Evolutionary conservation across 2,797 vertebrate species (phyloP), one percentile per base, ranked within the genome.

Genomic region (Darevskia nairensis): DNA sequence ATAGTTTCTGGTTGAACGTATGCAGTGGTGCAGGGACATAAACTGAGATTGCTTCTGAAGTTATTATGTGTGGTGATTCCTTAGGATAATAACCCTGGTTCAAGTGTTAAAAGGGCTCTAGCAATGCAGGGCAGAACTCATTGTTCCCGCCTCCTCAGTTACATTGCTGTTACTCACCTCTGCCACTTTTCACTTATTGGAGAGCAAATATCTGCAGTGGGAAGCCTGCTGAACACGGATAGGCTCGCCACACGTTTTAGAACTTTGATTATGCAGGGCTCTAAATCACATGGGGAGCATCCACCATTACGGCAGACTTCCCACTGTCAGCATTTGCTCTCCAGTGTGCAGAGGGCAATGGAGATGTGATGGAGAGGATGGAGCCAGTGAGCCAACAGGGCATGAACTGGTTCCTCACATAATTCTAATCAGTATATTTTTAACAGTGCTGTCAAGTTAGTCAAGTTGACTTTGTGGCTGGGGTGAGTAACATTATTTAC

Each of bases 1-100:
- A 75, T n/a, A n/a, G 84, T 81, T 81, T 85, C 83, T 76, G 83
- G 81, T 44, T 89, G 79, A 72, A 81, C 55, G 25, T 29, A 50
- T 85, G 71, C n/a, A 68, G 41, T 76, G 15, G 19, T 10, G 19
- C 69, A 87, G 68, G 19, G 68, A 87, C 50, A 6, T 80, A 55
- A 89, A 75, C n/a, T 66, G 66, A 84, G 41, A 23, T 17, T 35
- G 41, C 41, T 72, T 46, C 82, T 75, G 23, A 50, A 81, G 84
- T 72, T 41, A 64, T 89, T n/a, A 59, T 74, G 44, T 72, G 46
- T 59, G 29, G 10, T 7, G n/a, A 75, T 66, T 89, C 59, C 32
- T 68, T 8, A 35, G 23, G 75, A 46, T 19, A 75, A 35, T 68
- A 55, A 21, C 32, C 72, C 72, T 74, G 15, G 61, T 72, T 39